Base-by-base conservation (phyloP, 2,888 invertebrate species). In the Volucella inanis region DNA sequence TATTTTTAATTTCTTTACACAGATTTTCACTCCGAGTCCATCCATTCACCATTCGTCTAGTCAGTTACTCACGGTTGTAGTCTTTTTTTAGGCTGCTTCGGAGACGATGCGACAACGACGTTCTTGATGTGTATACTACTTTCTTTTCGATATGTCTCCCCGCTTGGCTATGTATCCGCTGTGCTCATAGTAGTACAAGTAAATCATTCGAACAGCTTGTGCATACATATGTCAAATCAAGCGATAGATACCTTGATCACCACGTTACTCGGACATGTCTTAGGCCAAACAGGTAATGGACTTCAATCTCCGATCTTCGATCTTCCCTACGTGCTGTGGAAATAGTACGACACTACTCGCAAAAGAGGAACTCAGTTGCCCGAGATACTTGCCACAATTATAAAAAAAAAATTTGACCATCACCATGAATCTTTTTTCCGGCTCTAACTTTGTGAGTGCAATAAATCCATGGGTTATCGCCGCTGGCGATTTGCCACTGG, bases 111-210 rank as follows among this genome's bases (percentile, higher is more conserved):
- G 65, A 41, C 12, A 3, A 49, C 50, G 14, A 31, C 1, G 10
- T 0, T 62, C 41, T 12, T 31, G 50, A n/a, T 43, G 59, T 18
- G 18, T 52, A 59, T 67, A 67, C 75, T 67, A 85, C 84, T 85
- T 85, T 85, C 84, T 85, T 85, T 85, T 85, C 71, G 61, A 80
- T 75, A 80, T 52, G 61, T 59, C 80, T 43, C 64, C 59, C 62
- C 39, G 45, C 50, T 52, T 31, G 11, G 18, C 59, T 6, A 31
- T 31, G 6, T 31, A 31, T 31, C 4, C 6, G 31, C 6, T 6
- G 31, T 31, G 6, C 31, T 31, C 6, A 31, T 31, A 31, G 55
- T 65, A 57, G 55, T 61, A 41, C 71, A 22, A 68, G 74, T 68
- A 74, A 72, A 70, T 70, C 71, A 70, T 71, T 78, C 74, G 52